A percentile compares a stretch with the other conserved stretches of the same genome.
Conservation (phyloP, 2,888 invertebrate genomes). For the Scrobipalpa atriplicella region DNA sequence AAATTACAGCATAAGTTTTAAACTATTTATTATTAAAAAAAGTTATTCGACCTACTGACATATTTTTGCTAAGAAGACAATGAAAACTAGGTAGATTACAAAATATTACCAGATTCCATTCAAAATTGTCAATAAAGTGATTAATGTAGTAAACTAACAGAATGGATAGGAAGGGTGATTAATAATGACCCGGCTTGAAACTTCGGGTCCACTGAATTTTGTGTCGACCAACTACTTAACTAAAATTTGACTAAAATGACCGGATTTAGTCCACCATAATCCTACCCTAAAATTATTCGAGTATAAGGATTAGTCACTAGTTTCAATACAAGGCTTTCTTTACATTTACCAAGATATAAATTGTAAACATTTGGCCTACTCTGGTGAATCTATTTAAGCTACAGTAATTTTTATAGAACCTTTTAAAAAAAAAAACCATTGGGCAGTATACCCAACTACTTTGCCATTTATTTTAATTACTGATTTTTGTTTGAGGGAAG, state of each 20-base stretch:
- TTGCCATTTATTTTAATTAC: too few relatives aligned
- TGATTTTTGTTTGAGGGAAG: too few relatives aligned
- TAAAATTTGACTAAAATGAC: conserved; percentile 42
- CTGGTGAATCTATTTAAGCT: too few relatives aligned
- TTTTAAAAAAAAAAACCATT: too few relatives aligned
- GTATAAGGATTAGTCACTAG: background rate
- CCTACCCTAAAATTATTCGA: conserved; percentile 9
- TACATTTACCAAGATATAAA: background rate
- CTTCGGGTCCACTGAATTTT: conserved; percentile 43
- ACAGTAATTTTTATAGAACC: too few relatives aligned
- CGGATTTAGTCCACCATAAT: conserved; percentile 48
- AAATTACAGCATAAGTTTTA: too few relatives aligned
- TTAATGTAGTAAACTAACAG: conserved; percentile 33
- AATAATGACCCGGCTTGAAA: conserved; percentile 39
- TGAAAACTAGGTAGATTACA: too few relatives aligned
- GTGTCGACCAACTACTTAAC: conserved; percentile 42
- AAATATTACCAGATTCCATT: background rate
- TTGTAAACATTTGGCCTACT: too few relatives aligned
- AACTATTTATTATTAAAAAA: too few relatives aligned
- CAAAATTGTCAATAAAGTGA: conserved; percentile 26
- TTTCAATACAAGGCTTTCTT: background rate
- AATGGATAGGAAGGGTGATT: conserved; percentile 32
- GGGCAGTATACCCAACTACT: too few relatives aligned
- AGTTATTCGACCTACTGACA: too few relatives aligned
- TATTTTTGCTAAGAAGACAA: too few relatives aligned